Evolutionary conservation across 2,797 vertebrate genomes (phyloP).

Genomic region (Enteromius trimaculatus): DNA sequence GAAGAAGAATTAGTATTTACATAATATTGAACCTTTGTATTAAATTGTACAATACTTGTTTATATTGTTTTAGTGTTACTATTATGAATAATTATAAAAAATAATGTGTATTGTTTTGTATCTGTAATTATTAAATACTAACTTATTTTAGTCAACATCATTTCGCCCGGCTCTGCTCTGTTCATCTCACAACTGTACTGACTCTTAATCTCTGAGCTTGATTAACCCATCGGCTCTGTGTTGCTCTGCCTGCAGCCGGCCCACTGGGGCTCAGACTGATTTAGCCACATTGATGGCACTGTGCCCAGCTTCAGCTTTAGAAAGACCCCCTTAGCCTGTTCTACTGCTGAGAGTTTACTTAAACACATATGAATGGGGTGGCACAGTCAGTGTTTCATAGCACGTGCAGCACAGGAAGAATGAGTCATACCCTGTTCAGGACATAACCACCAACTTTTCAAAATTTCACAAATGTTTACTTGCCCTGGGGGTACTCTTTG

Average conservation of each 20-base stretch:
- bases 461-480: slow-evolving; percentile 43
- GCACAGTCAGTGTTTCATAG: neutral
- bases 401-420: slow-evolving; percentile 18
- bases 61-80: neutral
- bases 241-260: slow-evolving; percentile 67
- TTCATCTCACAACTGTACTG: slow-evolving; percentile 80
- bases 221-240: slow-evolving; percentile 76
- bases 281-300: slow-evolving; percentile 78
- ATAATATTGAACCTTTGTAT: neutral
- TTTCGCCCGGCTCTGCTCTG: slow-evolving; percentile 73
- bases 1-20: neutral
- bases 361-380: slow-evolving; percentile 31
- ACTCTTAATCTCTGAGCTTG: slow-evolving; percentile 86
- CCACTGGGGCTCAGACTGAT: slow-evolving; percentile 18
- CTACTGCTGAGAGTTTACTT: slow-evolving; percentile 29
- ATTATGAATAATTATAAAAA: neutral
- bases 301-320: slow-evolving; percentile 69
- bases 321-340: slow-evolving; percentile 14
- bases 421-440: slow-evolving; percentile 28
- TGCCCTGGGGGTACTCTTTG: slow-evolving; percentile 81
- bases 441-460: slow-evolving; percentile 29
- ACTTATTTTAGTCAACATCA: slow-evolving; percentile 16
- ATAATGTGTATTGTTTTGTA: neutral
- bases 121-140: neutral
- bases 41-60: neutral